A percentile compares a stretch with the other conserved stretches of the same genome.
Evolutionary conservation across 2,888 invertebrate species (phyloP).

Genomic region (Tipula helvola): DNA sequence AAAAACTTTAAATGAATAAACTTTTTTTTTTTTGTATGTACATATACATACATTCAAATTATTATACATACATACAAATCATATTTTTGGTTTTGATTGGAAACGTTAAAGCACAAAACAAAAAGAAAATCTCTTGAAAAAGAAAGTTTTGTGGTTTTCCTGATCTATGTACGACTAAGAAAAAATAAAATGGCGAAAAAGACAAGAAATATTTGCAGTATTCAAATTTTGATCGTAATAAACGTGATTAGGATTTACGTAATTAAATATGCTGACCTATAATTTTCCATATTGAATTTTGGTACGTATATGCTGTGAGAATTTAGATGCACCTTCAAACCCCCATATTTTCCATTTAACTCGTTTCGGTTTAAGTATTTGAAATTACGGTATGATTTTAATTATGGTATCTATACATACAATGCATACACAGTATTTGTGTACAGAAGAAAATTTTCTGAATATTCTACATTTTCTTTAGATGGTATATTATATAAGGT

Average conservation of each 20-base stretch:
- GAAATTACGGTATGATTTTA: not conserved
- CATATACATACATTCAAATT: not conserved
- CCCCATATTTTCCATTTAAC: not conserved
- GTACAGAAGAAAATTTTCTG: not conserved
- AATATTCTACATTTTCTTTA: not conserved
- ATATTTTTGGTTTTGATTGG: not conserved
- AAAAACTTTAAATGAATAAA: not conserved
- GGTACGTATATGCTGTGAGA: not conserved
- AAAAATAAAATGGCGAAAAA: not conserved
- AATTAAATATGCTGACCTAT: not conserved
- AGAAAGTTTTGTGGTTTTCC: not conserved
- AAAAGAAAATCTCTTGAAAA: not conserved
- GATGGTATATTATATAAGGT: not conserved
- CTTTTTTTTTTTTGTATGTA: not conserved
- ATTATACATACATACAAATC: not conserved
- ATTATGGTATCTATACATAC: not conserved
- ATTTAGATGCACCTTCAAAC: not conserved
- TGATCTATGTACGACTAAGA: not conserved
- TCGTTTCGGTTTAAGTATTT: not conserved
- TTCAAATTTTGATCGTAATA: not conserved
- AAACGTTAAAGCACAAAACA: not conserved
- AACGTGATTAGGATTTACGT: not conserved
- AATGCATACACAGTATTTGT: not conserved
- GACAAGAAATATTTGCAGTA: not conserved
- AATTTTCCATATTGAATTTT: not conserved